These are phyloP conservation scores for Bambusicola thoracicus DNA, from an alignment of 2,113 vertebrate genomes.

Conservation along the genomic window DNA sequence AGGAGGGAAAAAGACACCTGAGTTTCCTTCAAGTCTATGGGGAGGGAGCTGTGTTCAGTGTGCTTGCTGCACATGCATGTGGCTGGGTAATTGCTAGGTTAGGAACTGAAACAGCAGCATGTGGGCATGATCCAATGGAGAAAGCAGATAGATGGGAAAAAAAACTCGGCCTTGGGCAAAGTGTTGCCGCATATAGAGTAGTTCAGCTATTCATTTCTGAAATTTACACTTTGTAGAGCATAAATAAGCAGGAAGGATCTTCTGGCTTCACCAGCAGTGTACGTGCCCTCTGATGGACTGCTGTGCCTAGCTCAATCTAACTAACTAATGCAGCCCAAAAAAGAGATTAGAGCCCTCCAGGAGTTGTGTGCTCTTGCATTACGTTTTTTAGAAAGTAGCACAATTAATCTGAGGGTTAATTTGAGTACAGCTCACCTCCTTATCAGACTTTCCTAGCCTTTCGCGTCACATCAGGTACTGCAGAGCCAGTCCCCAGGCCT, in stretches of 20 bases:
- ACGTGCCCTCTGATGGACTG: neutral
- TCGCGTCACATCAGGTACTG: neutral
- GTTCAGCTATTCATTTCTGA: slow-evolving; percentile 53
- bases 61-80: neutral
- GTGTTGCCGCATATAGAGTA: neutral
- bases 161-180: slow-evolving; percentile 6
- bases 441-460: slow-evolving; percentile 1
- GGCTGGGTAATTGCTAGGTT: neutral
- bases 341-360: neutral
- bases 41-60: neutral
- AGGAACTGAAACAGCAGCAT: slow-evolving; percentile 38
- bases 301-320: neutral
- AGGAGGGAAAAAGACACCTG: neutral
- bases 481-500: neutral
- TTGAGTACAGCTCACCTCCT: slow-evolving; percentile 43
- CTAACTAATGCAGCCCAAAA: neutral
- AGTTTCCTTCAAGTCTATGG: neutral
- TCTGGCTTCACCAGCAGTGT: neutral
- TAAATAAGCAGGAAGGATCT: slow-evolving; percentile 36
- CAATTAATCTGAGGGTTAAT: slow-evolving; percentile 49
- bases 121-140: slow-evolving; percentile 25
- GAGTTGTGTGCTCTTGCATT: neutral
- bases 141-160: neutral
- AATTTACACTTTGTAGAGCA: slow-evolving; percentile 56
- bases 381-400: neutral